Base-by-base conservation (phyloP, 2,797 vertebrate species). In the Orientallactaga sibirica region DNA sequence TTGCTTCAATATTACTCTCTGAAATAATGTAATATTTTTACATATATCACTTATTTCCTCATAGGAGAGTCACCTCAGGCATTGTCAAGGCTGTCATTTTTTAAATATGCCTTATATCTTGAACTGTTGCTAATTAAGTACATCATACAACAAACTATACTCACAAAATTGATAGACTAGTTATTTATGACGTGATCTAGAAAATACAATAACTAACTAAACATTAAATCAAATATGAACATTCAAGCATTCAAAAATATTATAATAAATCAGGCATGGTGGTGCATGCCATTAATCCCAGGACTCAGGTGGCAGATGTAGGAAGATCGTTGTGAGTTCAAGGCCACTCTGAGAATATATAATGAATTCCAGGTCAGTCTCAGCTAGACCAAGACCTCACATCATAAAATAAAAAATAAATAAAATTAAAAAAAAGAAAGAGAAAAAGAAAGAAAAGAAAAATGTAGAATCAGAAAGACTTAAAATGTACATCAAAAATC, bases 231-330 rank as follows among this genome's bases (percentile, higher is more conserved):
- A 67, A 73, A n/a, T 25, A 4, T 55, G 10, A 43, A 43, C 48
- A 91, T 75, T 95, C 16, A 64, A 10, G 22, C 67, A 91, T 19
- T 88, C n/a, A 88, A 70, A 24, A 29, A 19, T 22, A 84, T 22
- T 12, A 19, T 62, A 43, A 14, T 25, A 66, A 20, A 6, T 67
- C 48, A 48, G 48, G 48, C 48, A 48, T 48, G 48, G 48, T 48
- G 48, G 48, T 48, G 48, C 48, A 48, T 48, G 48, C 48, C 48
- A 8, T 48, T 48, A 48, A 48, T 48, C 33, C 19, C 33, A 33
- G 33, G 19, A 68, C 11, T 48, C 10, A 10, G 10, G 48, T 48
- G 48, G 48, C 48, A 8, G 8, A 48, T 7, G 48, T 48, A 48
- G 48, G 48, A 48, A 48, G 48, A 48, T 48, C 1, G 48, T 10